These are phyloP conservation scores for Phortica variegata DNA, from an alignment of 1,140 invertebrate species.

Conservation along the genomic window DNA sequence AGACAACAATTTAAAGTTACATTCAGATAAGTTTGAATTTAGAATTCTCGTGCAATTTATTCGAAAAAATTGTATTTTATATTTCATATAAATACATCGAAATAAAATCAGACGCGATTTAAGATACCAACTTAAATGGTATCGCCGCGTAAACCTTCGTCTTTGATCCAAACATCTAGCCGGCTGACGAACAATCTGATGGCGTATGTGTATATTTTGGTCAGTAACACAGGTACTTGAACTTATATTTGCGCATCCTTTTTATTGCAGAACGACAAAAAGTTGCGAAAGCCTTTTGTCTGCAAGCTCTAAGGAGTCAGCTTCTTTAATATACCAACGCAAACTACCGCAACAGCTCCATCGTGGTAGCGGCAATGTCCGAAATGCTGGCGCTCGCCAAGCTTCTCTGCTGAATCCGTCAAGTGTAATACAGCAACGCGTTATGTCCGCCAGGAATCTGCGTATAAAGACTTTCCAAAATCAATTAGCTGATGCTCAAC, in stretches of 20 bases:
- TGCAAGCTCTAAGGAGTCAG: slow-evolving; percentile 48
- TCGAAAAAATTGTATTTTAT: too few species aligned
- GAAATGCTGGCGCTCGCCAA: slow-evolving; percentile 15
- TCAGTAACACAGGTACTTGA: not conserved
- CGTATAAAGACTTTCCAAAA: slow-evolving; percentile 75
- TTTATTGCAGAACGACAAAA: slow-evolving; percentile 33
- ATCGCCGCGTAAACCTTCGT: slow-evolving; percentile 36
- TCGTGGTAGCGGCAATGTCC: slow-evolving; percentile 8
- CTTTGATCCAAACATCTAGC: slow-evolving; percentile 9
- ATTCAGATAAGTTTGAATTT: too few species aligned
- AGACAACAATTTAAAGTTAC: too few species aligned
- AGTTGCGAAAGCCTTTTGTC: slow-evolving; percentile 54
- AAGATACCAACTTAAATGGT: slow-evolving; percentile 27
- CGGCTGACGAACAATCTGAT: slow-evolving; percentile 21
- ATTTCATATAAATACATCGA: too few species aligned
- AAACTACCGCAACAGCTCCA: slow-evolving; percentile 20
- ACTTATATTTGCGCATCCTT: not conserved
- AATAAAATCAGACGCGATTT: too few species aligned
- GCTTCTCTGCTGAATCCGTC: slow-evolving; percentile 24
- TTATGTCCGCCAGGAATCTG: slow-evolving; percentile 74
- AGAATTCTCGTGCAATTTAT: too few species aligned
- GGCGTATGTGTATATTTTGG: slow-evolving; percentile 25
- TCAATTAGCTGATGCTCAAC: slow-evolving; percentile 76
- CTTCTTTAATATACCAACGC: slow-evolving; percentile 39
- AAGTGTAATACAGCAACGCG: slow-evolving; percentile 65